Evolutionary conservation across 2,113 vertebrate genomes (phyloP), one percentile per base, ranked within the genome.

Genomic region (Struthidea cinerea): DNA sequence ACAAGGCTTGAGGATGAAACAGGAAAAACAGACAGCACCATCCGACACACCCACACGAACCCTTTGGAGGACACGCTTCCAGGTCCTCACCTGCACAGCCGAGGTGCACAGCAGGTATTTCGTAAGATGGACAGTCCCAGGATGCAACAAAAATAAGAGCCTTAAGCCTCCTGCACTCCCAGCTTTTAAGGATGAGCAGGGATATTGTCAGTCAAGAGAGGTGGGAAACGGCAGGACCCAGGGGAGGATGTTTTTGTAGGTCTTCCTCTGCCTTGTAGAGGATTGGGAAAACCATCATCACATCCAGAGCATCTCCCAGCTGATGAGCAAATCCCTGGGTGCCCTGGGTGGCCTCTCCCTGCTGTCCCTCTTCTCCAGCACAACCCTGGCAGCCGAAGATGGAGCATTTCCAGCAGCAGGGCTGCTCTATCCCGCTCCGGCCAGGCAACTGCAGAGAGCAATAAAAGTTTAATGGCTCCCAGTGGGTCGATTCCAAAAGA

Each of bases 381-480:
- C 50, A n/a, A 13, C 16, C 46, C 75, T 26, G 2, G 95, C 93
- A 94, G 91, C 69, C 23, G 71, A 93, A 98, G 96, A 93, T 12
- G 1, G 89, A 97, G 94, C 7, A 8, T 90, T 98, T 96, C 84
- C 94, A 96, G 89, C 86, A 87, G 50, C 96, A 93, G 69, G 89
- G 81, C 84, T 65, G 94, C 94, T 97, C 97, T 7, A 84, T 97
- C 97, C 96, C 94, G 76, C 96, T 97, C 97, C 8, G 97, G 94
- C 97, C 98, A 98, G 93, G 97, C 96, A 98, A 97, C 97, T 97
- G 94, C 91, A 97, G 97, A 98, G 97, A 98, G 98, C 97, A 98
- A 97, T 98, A 98, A 98, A 98, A 98, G 96, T 97, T 97, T 98
- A 98, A 98, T 98, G 97, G 97, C 90, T 98, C 98, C 98, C 98